A percentile compares a stretch with the other conserved stretches of the same genome.
phyloP scores from a whole-genome alignment of 2,888 invertebrate genomes.

The Lasioglossum villosulum region DNA sequence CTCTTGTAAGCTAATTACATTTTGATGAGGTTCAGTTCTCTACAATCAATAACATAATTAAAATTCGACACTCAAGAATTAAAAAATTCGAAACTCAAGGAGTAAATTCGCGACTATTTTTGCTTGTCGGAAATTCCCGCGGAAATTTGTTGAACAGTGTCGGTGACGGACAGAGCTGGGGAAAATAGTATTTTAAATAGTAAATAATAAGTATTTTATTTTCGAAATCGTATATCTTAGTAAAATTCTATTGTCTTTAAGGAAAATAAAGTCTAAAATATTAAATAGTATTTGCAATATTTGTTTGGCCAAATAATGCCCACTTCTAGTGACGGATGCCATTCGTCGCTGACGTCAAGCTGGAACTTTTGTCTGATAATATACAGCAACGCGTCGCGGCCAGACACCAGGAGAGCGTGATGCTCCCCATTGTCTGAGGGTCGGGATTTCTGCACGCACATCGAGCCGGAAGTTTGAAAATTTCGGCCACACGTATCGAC shows the following conservation, averaged over 20 bases:
- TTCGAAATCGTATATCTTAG: too few species aligned
- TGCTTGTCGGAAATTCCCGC: neutral
- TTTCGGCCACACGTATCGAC: conserved; percentile 29
- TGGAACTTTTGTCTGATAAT: neutral
- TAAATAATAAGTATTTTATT: too few species aligned
- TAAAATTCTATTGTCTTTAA: too few species aligned
- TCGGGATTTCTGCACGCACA: conserved; percentile 4
- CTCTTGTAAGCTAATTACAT: too few species aligned
- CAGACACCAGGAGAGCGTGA: conserved; percentile 6
- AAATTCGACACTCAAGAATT: too few species aligned
- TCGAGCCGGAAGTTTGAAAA: conserved; percentile 22
- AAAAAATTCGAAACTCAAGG: neutral
- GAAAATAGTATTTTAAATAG: too few species aligned
- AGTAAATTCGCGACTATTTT: neutral
- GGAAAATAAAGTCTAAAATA: too few species aligned
- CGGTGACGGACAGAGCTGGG: neutral
- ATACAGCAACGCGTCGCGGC: conserved; percentile 2
- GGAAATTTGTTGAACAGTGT: neutral
- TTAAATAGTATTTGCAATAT: too few species aligned
- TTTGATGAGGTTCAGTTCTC: too few species aligned
- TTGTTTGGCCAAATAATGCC: too few species aligned
- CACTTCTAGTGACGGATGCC: too few species aligned
- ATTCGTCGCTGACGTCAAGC: neutral
- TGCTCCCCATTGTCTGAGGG: conserved; percentile 18
- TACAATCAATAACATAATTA: too few species aligned